Percentiles rank a stretch among this genome's conserved stretches.
Evolutionary conservation across 2,113 vertebrate species (phyloP).

Genomic region (Tauraco erythrolophus): DNA sequence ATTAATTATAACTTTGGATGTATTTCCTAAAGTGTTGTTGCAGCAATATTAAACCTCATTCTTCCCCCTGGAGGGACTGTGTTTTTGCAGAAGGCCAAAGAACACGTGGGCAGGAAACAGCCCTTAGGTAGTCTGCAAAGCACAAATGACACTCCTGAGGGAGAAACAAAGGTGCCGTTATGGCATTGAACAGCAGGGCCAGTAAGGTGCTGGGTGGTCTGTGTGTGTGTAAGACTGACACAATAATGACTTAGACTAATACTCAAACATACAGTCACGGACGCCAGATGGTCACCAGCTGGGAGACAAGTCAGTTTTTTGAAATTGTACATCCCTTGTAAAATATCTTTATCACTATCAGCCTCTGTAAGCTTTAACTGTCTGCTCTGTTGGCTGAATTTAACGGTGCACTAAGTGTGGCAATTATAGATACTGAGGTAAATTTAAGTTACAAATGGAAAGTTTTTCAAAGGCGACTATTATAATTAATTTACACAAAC

Average conservation of each 20-base stretch:
- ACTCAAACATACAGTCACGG: conserved; percentile 59
- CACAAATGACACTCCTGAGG: conserved; percentile 53
- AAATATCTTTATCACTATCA: conserved; percentile 63
- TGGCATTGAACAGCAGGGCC: conserved; percentile 40
- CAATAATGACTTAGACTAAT: conserved; percentile 68
- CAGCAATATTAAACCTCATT: conserved; percentile 14
- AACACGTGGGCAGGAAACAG: conserved; percentile 49
- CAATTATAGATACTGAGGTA: background rate
- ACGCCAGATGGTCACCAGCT: conserved; percentile 79
- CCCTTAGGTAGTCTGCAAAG: conserved; percentile 49
- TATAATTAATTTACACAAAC: conserved; percentile 33
- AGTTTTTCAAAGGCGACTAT: conserved; percentile 8
- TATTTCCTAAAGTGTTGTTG: conserved; percentile 20
- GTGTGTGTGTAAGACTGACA: conserved; percentile 71
- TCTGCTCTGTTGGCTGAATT: conserved; percentile 35
- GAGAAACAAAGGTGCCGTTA: conserved; percentile 73
- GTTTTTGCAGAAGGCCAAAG: conserved; percentile 40
- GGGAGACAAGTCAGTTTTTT: conserved; percentile 68
- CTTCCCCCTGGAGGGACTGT: background rate
- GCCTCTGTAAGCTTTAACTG: conserved; percentile 47
- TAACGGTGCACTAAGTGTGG: background rate
- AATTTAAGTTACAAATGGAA: conserved; percentile 7
- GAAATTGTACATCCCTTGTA: conserved; percentile 68
- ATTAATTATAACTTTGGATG: conserved; percentile 47
- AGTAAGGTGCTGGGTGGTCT: conserved; percentile 78